phyloP scores from a whole-genome alignment of 2,888 invertebrate genomes.

The Diadegma fenestrale region DNA sequence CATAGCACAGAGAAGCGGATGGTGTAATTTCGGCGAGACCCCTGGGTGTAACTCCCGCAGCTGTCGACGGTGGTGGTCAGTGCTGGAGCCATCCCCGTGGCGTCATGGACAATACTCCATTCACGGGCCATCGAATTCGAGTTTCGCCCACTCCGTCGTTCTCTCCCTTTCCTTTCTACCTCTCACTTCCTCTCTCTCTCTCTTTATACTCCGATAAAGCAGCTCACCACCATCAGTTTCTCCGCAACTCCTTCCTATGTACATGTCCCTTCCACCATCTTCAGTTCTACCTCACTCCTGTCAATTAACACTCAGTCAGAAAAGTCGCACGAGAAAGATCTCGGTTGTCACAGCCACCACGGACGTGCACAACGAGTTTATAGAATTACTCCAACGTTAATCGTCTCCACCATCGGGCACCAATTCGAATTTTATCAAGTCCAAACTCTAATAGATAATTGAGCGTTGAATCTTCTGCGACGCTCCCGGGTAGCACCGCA shows the following conservation, averaged over 20 bases:
- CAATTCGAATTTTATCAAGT: not conserved
- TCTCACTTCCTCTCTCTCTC: slow-evolving; percentile 36
- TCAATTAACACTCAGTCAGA: slow-evolving; percentile 38
- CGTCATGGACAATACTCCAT: slow-evolving; percentile 77
- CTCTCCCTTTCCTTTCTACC: slow-evolving; percentile 31
- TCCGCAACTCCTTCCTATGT: slow-evolving; percentile 12
- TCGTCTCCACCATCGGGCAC: not conserved
- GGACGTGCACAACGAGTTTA: slow-evolving; percentile 14
- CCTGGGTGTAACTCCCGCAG: slow-evolving; percentile 73
- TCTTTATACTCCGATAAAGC: slow-evolving; percentile 13
- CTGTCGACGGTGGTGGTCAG: slow-evolving; percentile 75
- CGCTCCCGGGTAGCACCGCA: too few relatives aligned
- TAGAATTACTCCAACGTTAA: not conserved
- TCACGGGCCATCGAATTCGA: slow-evolving; percentile 72
- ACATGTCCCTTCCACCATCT: slow-evolving; percentile 3
- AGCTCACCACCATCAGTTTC: slow-evolving; percentile 51
- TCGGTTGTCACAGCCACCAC: slow-evolving; percentile 13
- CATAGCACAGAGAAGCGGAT: slow-evolving; percentile 67
- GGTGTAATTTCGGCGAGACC: slow-evolving; percentile 74
- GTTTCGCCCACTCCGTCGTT: slow-evolving; percentile 33
- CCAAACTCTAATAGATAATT: too few relatives aligned
- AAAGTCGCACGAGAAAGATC: not conserved
- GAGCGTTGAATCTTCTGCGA: too few relatives aligned
- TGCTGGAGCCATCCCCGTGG: slow-evolving; percentile 73
- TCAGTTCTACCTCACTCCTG: slow-evolving; percentile 43